Evolutionary conservation across 2,113 vertebrate genomes (phyloP).

Genomic region (Micromys minutus): DNA sequence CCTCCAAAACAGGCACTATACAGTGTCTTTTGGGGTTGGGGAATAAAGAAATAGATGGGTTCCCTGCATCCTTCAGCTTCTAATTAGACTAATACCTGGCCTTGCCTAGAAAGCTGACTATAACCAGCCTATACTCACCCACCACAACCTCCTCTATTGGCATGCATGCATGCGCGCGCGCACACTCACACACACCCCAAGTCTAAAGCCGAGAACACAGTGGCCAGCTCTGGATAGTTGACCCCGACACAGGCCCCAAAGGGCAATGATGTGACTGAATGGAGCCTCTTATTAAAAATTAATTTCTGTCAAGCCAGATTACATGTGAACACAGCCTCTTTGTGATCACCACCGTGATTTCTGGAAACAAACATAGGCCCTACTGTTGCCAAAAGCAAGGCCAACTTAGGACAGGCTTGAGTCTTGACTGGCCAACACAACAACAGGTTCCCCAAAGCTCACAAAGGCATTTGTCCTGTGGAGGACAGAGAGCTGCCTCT

Average conservation of each 20-base stretch:
- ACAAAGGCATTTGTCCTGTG: slow-evolving; percentile 61
- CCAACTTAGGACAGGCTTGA: slow-evolving; percentile 67
- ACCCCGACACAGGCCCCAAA: slow-evolving; percentile 52
- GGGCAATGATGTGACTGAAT: slow-evolving; percentile 75
- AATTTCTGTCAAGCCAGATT: slow-evolving; percentile 75
- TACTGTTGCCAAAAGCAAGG: slow-evolving; percentile 73
- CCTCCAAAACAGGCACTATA: background rate
- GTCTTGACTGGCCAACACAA: slow-evolving; percentile 48
- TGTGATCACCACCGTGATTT: slow-evolving; percentile 68
- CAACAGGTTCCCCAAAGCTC: slow-evolving; percentile 31
- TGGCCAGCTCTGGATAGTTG: background rate
- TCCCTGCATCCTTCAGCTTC: slow-evolving; percentile 3
- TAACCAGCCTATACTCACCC: background rate
- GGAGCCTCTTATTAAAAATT: slow-evolving; percentile 77
- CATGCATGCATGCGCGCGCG: rapidly evolving
- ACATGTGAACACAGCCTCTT: slow-evolving; percentile 72
- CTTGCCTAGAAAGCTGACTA: background rate
- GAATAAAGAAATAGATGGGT: background rate
- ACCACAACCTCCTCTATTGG: background rate
- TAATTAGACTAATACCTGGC: background rate
- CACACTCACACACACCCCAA: background rate
- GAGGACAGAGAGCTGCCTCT: background rate
- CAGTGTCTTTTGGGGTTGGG: background rate
- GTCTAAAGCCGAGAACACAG: slow-evolving; percentile 30
- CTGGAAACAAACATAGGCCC: slow-evolving; percentile 72